Evolutionary conservation across 2,888 invertebrate species (phyloP), one percentile per base, ranked within the genome.

Genomic region (Abscondita cerata): DNA sequence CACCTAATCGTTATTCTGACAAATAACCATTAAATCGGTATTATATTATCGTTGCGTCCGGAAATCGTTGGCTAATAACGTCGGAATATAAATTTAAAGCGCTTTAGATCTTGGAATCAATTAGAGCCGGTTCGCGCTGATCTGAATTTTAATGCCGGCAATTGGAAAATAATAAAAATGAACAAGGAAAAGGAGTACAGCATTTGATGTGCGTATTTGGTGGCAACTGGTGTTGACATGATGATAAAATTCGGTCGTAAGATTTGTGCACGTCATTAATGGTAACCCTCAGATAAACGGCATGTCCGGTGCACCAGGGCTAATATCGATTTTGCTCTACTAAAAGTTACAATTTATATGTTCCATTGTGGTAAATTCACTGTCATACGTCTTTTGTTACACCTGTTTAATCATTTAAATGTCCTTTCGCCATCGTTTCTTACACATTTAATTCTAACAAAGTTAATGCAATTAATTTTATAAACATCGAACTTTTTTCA

Each of bases 171-270:
- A 20, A 52, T 50, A 25, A 16, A 52, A 18, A 44, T 47, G 48
- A 19, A 41, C 18, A 52, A 59, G 59, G 64, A 66, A 54, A 60
- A 60, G 62, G 66, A 68, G 66, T 70, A 69, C 70, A 70, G 68
- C 63, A 64, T 63, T 66, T 70, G 69, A 70, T 69, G 72, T 72
- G 74, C 73, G 75, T 76, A 76, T 75, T 74, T 72, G 70, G 69
- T 69, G 75, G 76, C 78, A 78, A 78, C 78, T 78, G 78, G 76
- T 76, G 78, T 76, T 78, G 78, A 78, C 78, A 77, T 73, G 70
- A 74, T 77, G 78, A 78, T 77, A 77, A 78, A 78, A 77, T 74
- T 74, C 67, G 67, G 72, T 70, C 71, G 73, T 72, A 75, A 76
- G 77, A 77, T 77, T 78, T 77, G 76, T 75, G 75, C 73, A 72